Evolutionary conservation across 2,888 invertebrate genomes (phyloP).

Genomic region (Melangyna quadrimaculata): DNA sequence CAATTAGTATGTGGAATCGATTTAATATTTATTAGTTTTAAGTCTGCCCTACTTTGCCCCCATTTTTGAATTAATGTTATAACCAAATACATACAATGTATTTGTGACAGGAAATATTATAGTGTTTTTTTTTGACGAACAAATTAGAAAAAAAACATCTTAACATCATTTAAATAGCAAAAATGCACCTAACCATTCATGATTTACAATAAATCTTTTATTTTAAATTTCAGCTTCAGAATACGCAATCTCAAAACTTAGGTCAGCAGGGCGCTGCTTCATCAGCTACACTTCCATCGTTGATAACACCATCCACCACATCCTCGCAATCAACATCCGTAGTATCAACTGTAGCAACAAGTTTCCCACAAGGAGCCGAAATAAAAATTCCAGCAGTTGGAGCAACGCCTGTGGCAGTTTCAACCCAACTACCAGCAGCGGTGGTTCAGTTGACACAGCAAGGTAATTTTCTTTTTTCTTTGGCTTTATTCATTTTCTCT

Average conservation of each 20-base stretch:
- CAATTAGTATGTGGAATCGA: too few relatives aligned
- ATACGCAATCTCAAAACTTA: constrained; percentile 77
- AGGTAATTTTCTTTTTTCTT: constrained; percentile 79
- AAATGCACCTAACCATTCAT: too few relatives aligned
- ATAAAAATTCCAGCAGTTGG: constrained; percentile 84
- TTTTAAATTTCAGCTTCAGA: constrained; percentile 74
- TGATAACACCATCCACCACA: constrained; percentile 54
- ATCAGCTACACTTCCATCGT: constrained; percentile 55
- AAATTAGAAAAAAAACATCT: too few relatives aligned
- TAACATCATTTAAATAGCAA: too few relatives aligned
- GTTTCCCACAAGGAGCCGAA: constrained; percentile 82
- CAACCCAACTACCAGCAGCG: constrained; percentile 84
- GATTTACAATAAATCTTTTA: too few relatives aligned
- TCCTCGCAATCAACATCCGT: constrained; percentile 38
- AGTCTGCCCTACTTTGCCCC: too few relatives aligned
- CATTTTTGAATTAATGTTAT: too few relatives aligned
- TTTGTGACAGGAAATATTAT: too few relatives aligned
- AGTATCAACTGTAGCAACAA: constrained; percentile 57
- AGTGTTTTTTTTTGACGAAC: too few relatives aligned
- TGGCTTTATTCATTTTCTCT: not conserved
- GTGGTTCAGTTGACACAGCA: constrained; percentile 84
- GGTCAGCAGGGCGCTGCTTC: constrained; percentile 62
- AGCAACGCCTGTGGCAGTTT: constrained; percentile 84
- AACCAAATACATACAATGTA: too few relatives aligned
- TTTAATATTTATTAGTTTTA: too few relatives aligned